Conservation (phyloP, 2,797 vertebrate genomes). For the Poecilia picta region DNA sequence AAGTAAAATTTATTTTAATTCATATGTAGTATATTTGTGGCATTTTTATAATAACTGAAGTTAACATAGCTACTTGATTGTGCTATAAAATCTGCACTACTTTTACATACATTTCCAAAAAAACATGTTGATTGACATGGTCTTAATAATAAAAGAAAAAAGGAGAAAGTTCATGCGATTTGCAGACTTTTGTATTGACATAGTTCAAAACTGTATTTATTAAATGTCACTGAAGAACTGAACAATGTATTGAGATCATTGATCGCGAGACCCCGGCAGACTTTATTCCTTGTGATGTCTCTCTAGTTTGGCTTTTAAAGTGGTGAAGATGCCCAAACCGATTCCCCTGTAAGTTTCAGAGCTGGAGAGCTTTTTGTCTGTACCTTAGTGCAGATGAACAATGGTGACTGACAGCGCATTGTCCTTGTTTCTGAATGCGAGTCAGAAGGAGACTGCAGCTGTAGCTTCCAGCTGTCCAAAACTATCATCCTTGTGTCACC, state of each 20-base stretch:
- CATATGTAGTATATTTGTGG: no score
- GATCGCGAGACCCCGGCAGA: neutral
- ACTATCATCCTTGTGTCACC: conserved; percentile 62
- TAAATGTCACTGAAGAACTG: neutral
- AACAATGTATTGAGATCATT: conserved; percentile 4
- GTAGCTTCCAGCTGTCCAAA: conserved; percentile 50
- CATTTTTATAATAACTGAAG: no score
- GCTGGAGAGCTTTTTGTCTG: conserved; percentile 43
- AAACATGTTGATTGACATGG: neutral
- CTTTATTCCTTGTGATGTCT: neutral
- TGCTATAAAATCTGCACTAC: neutral
- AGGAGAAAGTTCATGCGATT: neutral
- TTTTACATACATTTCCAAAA: neutral
- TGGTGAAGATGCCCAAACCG: conserved; percentile 7
- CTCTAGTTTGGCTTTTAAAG: conserved; percentile 14
- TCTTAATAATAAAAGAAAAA: neutral
- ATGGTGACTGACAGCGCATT: conserved; percentile 24
- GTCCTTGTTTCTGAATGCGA: conserved; percentile 12
- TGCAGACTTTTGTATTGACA: neutral
- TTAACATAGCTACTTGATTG: no score
- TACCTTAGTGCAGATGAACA: conserved; percentile 6
- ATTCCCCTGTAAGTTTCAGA: conserved; percentile 25
- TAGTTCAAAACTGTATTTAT: neutral
- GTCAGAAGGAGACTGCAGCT: conserved; percentile 36
- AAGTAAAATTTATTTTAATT: no score